Evolutionary conservation across 2,113 vertebrate species (phyloP), one percentile per base, ranked within the genome.

Genomic region (Oophaga pumilio): DNA sequence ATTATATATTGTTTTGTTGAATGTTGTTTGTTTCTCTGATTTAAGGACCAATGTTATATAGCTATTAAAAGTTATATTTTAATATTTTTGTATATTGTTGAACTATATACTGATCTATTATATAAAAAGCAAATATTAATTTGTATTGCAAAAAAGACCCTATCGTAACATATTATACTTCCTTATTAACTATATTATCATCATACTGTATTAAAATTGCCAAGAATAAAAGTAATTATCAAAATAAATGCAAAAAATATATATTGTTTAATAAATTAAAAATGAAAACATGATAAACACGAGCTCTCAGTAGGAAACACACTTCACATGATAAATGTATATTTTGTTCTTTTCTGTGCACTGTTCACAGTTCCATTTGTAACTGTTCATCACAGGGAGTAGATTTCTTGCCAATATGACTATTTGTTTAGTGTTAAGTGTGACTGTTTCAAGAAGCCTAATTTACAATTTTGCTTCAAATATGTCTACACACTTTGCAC

Each of bases 311-410:
- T 60, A n/a, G 50, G 71, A 57, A 85, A 62, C 26, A 22, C 71
- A 50, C 71, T 60, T 76, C 26, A 60, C 56, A 76, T 85, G 84
- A 85, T 74, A 59, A 85, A 85, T 85, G 59, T 24, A 43, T 43
- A n/a, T 57, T 76, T 24, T 76, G 56, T 33, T 43, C 59, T 60
- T 43, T 60, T 64, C 20, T 20, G 17, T 81, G 28, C 49, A 49
- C 9, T 64, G 59, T 64, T 28, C 79, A 22, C 28, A 20, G 59
- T 49, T 81, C 53, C 53, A 60, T 85, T 76, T 85, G 64, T 85
- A 53, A 74, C 52, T 59, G 43, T 74, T 84, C 50, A 71, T 76
- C 68, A 85, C 26, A 85, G 68, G 22, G 22, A 57, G 28, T 28
- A 74, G 53, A 76, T 62, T 85, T 85, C 28, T 60, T 43, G n/a